Evolutionary conservation across 2,797 vertebrate genomes (phyloP).

Genomic region (Cuniculus paca): DNA sequence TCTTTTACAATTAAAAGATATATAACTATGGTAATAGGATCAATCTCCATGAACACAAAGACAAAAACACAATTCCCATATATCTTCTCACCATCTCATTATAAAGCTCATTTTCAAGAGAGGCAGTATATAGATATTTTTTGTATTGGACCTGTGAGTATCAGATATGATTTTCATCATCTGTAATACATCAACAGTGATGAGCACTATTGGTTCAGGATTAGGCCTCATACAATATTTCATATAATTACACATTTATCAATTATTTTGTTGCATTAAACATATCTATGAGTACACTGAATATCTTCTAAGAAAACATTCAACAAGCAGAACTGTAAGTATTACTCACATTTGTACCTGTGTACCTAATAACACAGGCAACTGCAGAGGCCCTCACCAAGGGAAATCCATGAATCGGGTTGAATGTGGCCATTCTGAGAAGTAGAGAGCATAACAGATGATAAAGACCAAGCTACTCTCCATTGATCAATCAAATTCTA

Average conservation of each 20-base stretch:
- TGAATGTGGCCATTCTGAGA: not conserved
- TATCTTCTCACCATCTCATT: not conserved
- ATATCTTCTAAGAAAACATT: not conserved
- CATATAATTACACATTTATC: not conserved
- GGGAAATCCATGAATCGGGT: not conserved
- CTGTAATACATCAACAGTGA: too few species aligned
- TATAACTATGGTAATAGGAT: not conserved
- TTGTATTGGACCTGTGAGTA: not conserved
- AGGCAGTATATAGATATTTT: too few species aligned
- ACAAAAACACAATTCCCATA: not conserved
- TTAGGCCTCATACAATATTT: not conserved
- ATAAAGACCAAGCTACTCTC: not conserved
- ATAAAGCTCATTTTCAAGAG: rapidly evolving
- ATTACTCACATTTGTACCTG: not conserved
- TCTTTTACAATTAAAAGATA: not conserved
- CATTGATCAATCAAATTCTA: too few species aligned
- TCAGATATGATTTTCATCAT: not conserved
- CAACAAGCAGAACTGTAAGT: not conserved
- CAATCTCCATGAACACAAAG: not conserved
- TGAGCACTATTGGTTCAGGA: not conserved
- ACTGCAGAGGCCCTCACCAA: too few species aligned
- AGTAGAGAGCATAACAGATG: not conserved
- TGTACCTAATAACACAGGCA: not conserved
- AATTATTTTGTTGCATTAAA: not conserved
- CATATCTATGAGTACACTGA: not conserved